Base-by-base conservation (phyloP, 2,888 invertebrate species). In the Drosophila borborema region DNA sequence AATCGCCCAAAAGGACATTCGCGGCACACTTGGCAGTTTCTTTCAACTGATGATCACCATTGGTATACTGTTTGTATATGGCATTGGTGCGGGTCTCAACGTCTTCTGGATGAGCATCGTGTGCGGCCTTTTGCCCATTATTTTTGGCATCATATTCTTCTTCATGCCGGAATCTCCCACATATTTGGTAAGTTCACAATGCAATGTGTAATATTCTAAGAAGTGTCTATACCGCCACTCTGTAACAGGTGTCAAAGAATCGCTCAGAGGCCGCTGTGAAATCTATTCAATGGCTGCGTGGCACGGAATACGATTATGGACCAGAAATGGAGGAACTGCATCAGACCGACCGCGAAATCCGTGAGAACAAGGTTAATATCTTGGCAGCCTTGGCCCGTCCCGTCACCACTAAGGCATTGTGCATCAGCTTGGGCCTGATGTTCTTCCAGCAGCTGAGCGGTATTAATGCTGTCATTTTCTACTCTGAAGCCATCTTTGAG, bases 131-230 rank as follows among this genome's bases (percentile, higher is more conserved):
- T 45, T 93, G n/a, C 93, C 98, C 0, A 89, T 97, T 0, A 82
- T 97, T 7, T 96, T 97, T 81, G 95, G 95, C 0, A 82, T 94
- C 0, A 93, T 96, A 3, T 96, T 97, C 93, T 94, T 96, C 86
- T 96, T 97, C 82, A 96, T 98, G 95, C 98, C 98, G 0, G 98
- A 98, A 93, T 96, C 97, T 6, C 98, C 98, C 0, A 95, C 95
- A 36, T 97, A 94, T 91, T 94, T 95, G 78, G 94, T 97, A 74
- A 90, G 90, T 77, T 36, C 14, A 7, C 43, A 34, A 34, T 34
- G 9, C 43, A 34, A 34, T 34, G 9, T 8, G 9, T 4, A 36
- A 36, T 12, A 12, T 36, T 36, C 4, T 2, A 28, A 28, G 28
- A 28, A 28, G 28, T 28, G 7, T 12, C 7, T 31, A 2, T n/a